phyloP scores from a whole-genome alignment of 2,113 vertebrate species.

The Apeltes quadracus region DNA sequence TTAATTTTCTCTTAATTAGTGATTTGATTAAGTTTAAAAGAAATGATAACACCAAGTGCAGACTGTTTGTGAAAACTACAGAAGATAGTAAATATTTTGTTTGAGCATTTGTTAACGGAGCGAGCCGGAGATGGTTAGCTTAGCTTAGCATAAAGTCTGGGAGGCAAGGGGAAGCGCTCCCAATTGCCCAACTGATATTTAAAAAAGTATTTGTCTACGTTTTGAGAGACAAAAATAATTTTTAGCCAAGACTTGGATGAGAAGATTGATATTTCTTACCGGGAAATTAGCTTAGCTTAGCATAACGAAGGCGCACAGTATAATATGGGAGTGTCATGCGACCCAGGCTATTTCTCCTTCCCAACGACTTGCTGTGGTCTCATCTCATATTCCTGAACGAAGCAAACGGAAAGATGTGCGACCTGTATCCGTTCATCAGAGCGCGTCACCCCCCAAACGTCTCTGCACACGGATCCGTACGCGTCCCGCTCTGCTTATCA shows the following conservation, averaged over 20 bases:
- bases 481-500: neutral
- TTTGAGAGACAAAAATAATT: neutral
- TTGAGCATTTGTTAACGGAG: neutral
- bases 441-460: neutral
- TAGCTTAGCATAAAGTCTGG: neutral
- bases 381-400: neutral
- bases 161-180: neutral
- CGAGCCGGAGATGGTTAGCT: neutral
- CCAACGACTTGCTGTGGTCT: neutral
- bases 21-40: no score
- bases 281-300: constrained; percentile 2
- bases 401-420: neutral
- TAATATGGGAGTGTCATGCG: neutral
- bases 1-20: neutral
- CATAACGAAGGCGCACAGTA: neutral
- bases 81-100: neutral
- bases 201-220: neutral
- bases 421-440: neutral
- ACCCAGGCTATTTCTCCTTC: no score
- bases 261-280: neutral
- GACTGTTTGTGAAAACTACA: neutral
- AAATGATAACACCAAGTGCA: neutral
- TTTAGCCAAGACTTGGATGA: neutral
- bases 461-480: neutral
- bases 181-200: neutral